Percentiles rank a stretch among this genome's conserved stretches.
Evolutionary conservation across 2,888 invertebrate species (phyloP).

Genomic region (Labia minor): DNA sequence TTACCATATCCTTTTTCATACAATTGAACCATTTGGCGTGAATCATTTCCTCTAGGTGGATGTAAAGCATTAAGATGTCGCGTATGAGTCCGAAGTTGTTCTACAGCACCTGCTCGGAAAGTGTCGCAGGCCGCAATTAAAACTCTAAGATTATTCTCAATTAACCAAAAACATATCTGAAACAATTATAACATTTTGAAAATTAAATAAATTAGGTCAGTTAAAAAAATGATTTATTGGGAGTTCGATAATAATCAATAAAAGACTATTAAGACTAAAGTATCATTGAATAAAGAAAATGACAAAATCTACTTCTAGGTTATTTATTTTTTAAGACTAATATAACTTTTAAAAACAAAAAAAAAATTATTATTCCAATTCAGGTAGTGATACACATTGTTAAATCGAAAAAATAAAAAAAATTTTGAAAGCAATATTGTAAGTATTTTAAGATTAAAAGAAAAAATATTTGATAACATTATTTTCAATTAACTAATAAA

Average conservation of each 20-base stretch:
- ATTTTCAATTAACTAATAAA: too few species aligned
- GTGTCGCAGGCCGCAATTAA: conserved; percentile 98
- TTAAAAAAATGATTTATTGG: not conserved
- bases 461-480: too few species aligned
- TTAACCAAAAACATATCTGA: conserved; percentile 93
- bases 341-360: too few species aligned
- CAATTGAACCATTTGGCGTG: conserved; percentile 75
- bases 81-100: conserved; percentile 91
- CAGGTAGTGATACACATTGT: too few species aligned
- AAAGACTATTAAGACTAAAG: not conserved
- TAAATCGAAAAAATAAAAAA: too few species aligned
- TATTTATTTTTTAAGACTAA: too few species aligned
- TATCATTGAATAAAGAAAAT: not conserved
- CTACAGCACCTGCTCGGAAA: conserved; percentile 97
- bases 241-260: not conserved
- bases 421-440: too few species aligned
- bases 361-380: too few species aligned
- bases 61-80: conserved; percentile 88
- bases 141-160: conserved; percentile 92
- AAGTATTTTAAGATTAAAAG: too few species aligned
- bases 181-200: too few species aligned
- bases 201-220: not conserved
- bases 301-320: too few species aligned
- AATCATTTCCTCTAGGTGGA: conserved; percentile 60
- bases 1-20: conserved; percentile 93